phyloP scores from a whole-genome alignment of 2,888 invertebrate genomes.

The Priocnemis perturbator region DNA sequence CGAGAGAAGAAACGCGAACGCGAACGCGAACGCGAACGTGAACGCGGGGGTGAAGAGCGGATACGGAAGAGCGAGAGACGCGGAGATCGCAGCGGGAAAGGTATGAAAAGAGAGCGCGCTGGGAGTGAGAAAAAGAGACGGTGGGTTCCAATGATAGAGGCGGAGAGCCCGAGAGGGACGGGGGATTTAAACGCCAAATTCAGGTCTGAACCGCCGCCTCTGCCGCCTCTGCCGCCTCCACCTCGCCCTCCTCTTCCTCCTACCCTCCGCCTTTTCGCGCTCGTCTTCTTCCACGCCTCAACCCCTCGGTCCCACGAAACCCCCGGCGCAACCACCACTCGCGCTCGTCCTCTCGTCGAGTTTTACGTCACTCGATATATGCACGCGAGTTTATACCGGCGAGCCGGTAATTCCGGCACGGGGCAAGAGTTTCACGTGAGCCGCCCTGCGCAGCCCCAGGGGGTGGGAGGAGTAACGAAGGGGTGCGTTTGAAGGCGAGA shows the following conservation, averaged over 20 bases:
- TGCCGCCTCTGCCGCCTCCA: constrained; percentile 23
- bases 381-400: constrained; percentile 58
- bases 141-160: neutral
- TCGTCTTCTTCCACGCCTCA: constrained; percentile 30
- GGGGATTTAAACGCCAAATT: constrained; percentile 63
- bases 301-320: constrained; percentile 33
- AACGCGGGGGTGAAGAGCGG: neutral
- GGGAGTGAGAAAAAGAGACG: constrained; percentile 10
- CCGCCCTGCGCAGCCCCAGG: constrained; percentile 29
- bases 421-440: constrained; percentile 58
- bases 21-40: neutral
- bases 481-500: constrained; percentile 17
- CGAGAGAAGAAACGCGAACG: neutral
- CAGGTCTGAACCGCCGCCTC: constrained; percentile 46
- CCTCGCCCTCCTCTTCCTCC: constrained; percentile 15
- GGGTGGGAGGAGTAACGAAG: neutral
- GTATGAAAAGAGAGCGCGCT: constrained; percentile 10
- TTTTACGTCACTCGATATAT: constrained; percentile 69
- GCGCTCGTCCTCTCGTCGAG: constrained; percentile 39
- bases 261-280: constrained; percentile 20
- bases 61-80: constrained; percentile 15
- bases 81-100: constrained; percentile 6
- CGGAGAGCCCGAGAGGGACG: constrained; percentile 23
- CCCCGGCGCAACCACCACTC: constrained; percentile 15
- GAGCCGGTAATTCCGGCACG: constrained; percentile 63